Evolutionary conservation across 2,888 invertebrate genomes (phyloP), one percentile per base, ranked within the genome.

Genomic region (Parapristionchus giblindavisi): DNA sequence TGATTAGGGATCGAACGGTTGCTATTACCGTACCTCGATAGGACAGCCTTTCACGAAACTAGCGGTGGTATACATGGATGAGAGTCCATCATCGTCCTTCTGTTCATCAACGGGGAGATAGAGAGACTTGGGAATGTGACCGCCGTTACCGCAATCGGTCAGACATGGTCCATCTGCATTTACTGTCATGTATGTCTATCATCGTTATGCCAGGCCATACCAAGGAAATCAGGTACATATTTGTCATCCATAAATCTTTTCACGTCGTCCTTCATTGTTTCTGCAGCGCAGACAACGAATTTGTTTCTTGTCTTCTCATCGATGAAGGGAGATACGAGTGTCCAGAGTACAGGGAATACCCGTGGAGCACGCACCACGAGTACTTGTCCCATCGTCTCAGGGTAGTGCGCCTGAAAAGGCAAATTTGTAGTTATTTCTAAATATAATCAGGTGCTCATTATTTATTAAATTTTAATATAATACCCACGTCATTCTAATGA

Each of bases 341-440:
- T 96, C 96, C 96, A 96, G 51, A 96, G 91, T 75, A 96, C 94
- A 4, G 96, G 96, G 89, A 96, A 96, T 66, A 96, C 95, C 79
- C 96, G 91, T 0, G 96, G 96, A 17, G 96, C 96, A 61, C 95
- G 91, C 60, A 95, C 94, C 76, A 96, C 94, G 76, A 96, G 91
- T 78, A 96, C 93, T 51, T 94, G 91, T 1, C 94, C 94, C 93
- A 96, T 93, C 14, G 95, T 96, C 90, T 96, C 96, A 0, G 96
- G 96, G 90, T 96, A 96, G 90, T 96, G 95, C 60, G 93, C 93
- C 89, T 96, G 94, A 29, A 82, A 77, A 43, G 8, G 11, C 8
- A 43, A 43, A 43, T 43, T 17, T 14, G 17, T 43, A 14, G 17
- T 43, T 43, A 14, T 14, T 43, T 17, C 8, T 43, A 17, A 43